These are phyloP conservation scores for Andricus curvator DNA, from an alignment of 2,888 invertebrate species.

Conservation along the genomic window DNA sequence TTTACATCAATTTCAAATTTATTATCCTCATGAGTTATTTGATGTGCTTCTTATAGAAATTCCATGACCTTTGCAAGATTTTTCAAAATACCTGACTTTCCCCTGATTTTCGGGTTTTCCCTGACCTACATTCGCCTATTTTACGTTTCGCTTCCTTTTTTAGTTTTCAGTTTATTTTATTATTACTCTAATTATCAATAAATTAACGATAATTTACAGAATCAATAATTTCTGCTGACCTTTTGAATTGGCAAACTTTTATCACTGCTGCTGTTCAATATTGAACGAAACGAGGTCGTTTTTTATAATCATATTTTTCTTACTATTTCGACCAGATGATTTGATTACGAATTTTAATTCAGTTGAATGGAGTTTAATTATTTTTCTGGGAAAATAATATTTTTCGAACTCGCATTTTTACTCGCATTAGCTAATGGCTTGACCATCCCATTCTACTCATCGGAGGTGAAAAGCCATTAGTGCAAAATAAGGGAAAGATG, in stretches of 20 bases:
- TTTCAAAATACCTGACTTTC: too few species aligned
- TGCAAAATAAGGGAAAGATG: conserved; percentile 39
- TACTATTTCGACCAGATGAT: conserved; percentile 18
- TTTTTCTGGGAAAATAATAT: conserved; percentile 20
- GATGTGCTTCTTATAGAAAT: too few species aligned
- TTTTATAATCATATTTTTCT: background rate
- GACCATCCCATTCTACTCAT: background rate
- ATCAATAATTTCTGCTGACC: background rate
- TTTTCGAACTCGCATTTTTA: conserved; percentile 36
- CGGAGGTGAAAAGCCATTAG: conserved; percentile 33
- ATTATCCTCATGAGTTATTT: too few species aligned
- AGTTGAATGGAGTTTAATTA: conserved; percentile 33
- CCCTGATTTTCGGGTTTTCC: too few species aligned
- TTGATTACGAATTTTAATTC: conserved; percentile 30
- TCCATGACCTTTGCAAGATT: too few species aligned
- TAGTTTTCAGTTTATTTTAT: too few species aligned
- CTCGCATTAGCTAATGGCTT: conserved; percentile 38
- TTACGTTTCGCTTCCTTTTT: too few species aligned
- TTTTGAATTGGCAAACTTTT: background rate
- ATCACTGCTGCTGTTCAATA: background rate
- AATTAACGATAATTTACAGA: background rate
- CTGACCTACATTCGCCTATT: too few species aligned
- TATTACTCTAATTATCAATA: background rate
- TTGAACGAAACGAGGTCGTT: background rate
- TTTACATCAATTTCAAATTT: too few species aligned